Conservation (phyloP, 2,797 vertebrate species). For the Aulostomus chinensis region DNA sequence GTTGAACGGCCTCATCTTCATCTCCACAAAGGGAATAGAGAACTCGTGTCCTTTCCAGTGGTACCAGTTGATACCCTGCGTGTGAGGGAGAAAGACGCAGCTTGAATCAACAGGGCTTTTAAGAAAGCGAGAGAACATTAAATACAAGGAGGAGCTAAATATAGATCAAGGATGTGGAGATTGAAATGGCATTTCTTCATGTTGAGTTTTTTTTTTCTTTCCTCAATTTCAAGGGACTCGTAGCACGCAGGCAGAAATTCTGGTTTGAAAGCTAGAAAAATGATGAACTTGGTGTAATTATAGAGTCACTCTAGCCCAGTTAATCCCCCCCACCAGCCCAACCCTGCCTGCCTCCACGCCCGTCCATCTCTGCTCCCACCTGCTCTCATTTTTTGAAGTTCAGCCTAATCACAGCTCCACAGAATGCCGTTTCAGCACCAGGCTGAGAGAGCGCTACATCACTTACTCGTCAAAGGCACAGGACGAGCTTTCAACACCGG, state of each 20-base stretch:
- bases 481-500: background rate
- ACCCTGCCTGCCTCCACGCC: no score
- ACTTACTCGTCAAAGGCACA: constrained; percentile 4
- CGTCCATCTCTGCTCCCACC: constrained; percentile 38
- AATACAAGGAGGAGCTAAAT: background rate
- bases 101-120: no score
- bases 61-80: constrained; percentile 99
- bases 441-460: constrained; percentile 10
- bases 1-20: constrained; percentile 97
- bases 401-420: constrained; percentile 51
- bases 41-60: constrained; percentile 99
- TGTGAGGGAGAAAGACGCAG: constrained; percentile 10
- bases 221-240: no score
- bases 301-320: no score
- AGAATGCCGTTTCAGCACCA: constrained; percentile 33
- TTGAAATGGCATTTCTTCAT: no score
- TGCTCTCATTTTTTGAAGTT: constrained; percentile 44
- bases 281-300: no score
- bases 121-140: constrained; percentile 1
- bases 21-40: constrained; percentile 98
- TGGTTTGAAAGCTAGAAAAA: no score
- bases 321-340: no score
- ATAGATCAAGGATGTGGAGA: background rate
- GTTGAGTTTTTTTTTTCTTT: no score
- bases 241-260: no score